phyloP scores from a whole-genome alignment of 2,113 vertebrate genomes.

The Mus pahari region DNA sequence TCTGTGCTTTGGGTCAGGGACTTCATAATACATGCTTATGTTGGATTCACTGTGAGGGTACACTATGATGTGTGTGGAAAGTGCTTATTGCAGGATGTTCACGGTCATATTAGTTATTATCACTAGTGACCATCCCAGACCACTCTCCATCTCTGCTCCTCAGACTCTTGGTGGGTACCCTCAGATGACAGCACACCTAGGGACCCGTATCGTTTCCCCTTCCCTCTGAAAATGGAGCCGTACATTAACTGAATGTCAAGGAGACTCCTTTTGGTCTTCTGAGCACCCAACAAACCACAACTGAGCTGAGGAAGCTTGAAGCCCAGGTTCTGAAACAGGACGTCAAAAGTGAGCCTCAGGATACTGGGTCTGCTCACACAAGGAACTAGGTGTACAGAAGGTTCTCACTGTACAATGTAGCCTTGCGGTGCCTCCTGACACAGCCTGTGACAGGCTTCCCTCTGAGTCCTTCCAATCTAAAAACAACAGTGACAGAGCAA shows the following conservation, averaged over 20 bases:
- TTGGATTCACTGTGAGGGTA: neutral
- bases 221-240: neutral
- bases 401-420: neutral
- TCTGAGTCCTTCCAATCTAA: slow-evolving; percentile 41
- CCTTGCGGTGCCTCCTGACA: neutral
- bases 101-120: neutral
- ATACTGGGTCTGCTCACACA: neutral
- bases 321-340: neutral
- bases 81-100: neutral
- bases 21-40: too few relatives aligned
- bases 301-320: neutral
- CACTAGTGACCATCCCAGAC: neutral
- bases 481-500: slow-evolving; percentile 19
- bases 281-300: neutral
- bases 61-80: fast-evolving
- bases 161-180: neutral
- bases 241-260: slow-evolving; percentile 15
- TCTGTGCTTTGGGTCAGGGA: neutral
- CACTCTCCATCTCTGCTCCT: neutral
- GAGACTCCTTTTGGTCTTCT: slow-evolving; percentile 36
- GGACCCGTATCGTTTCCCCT: neutral
- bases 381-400: slow-evolving; percentile 5
- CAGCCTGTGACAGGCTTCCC: slow-evolving; percentile 29
- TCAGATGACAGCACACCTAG: neutral
- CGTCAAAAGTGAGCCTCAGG: neutral